Percentiles rank a stretch among this genome's conserved stretches.
Conservation (phyloP, 1,140 invertebrate species). For the Drosophila rufa region DNA sequence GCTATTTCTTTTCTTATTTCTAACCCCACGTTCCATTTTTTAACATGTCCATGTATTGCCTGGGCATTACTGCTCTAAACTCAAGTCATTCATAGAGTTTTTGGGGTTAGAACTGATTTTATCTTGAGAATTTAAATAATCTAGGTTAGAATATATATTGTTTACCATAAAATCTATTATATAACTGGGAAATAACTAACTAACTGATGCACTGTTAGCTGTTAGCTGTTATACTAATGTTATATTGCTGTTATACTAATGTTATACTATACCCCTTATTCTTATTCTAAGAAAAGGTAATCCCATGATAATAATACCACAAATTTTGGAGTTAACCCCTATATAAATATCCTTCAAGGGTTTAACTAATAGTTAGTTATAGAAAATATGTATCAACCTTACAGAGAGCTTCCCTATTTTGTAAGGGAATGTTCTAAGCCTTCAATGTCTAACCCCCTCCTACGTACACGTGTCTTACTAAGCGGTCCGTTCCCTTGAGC, state of each 20-base stretch:
- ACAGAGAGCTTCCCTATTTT: neutral
- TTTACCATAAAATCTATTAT: neutral
- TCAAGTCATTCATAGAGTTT: neutral
- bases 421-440: neutral
- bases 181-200: neutral
- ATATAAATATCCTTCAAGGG: neutral
- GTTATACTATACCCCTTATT: no score
- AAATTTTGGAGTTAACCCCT: no score
- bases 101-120: neutral
- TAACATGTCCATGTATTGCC: no score
- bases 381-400: neutral
- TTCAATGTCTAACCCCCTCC: constrained; percentile 10
- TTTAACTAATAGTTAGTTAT: neutral
- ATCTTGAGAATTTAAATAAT: neutral
- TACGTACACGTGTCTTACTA: constrained; percentile 31
- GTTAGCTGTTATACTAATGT: no score
- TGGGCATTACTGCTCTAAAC: no score
- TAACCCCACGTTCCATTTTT: no score
- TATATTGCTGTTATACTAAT: no score
- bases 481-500: constrained; percentile 33
- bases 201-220: no score
- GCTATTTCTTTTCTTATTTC: no score
- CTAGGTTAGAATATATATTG: neutral
- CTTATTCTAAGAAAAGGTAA: neutral
- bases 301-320: no score